Evolutionary conservation across 2,888 invertebrate species (phyloP), one percentile per base, ranked within the genome.

Genomic region (Lithophane socia): DNA sequence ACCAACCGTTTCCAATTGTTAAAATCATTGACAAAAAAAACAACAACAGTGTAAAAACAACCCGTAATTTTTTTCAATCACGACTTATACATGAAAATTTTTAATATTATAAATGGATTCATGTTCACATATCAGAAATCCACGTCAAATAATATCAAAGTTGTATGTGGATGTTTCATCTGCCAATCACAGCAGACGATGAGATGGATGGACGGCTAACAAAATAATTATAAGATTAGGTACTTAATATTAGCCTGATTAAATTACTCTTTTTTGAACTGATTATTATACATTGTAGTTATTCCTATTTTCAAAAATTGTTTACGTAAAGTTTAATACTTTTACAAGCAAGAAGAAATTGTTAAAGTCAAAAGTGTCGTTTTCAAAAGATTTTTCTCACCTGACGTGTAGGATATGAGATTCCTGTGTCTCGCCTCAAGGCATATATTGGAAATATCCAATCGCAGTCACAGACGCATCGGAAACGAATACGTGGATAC

Each of bases 381-480:
- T 77, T 76, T 66, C 18, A 72, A 77, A 81, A 73, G 75, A 73
- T 78, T 75, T 29, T 82, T 78, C 79, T 75, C 76, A 82, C 79
- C 84, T 86, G 84, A 80, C 77, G 64, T 87, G 79, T 87, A 86
- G 76, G 87, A 91, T 92, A 92, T 92, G 89, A 92, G 89, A 94
- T 93, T 91, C 89, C 88, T 85, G 54, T 86, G 86, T 90, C 88
- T 88, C 89, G 87, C 88, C 89, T 88, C 84, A 86, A 85, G 91
- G 90, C 87, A 92, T 92, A 92, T 92, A 94, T 93, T 92, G 92
- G 90, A 92, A 92, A 91, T 92, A 92, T 93, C 91, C 89, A 91
- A 92, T 92, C 90, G 91, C 86, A 89, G 89, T 89, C 91, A 87
- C 89, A 88, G 89, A 89, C 83, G 89, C 88, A 91, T 89, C 84